Evolutionary conservation across 2,113 vertebrate species (phyloP).

Genomic region (Pterocles gutturalis): DNA sequence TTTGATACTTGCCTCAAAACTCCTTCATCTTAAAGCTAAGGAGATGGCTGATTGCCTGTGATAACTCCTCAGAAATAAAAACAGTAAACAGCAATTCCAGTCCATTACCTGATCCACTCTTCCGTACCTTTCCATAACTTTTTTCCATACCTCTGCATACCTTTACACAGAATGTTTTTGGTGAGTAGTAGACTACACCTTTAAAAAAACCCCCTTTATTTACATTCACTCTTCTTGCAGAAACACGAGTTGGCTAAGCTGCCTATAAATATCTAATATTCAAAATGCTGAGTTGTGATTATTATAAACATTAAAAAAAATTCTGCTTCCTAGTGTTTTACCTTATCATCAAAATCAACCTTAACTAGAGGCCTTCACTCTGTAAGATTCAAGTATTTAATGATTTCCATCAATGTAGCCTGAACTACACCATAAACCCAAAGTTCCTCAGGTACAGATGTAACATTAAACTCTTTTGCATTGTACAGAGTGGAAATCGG

Average conservation of each 20-base stretch:
- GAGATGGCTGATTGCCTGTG: slow-evolving; percentile 1
- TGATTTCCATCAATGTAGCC: neutral
- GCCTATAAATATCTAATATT: neutral
- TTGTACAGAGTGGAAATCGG: neutral
- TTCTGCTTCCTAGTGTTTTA: neutral
- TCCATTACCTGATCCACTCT: neutral
- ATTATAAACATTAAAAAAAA: neutral
- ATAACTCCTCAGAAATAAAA: neutral
- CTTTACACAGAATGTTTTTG: no score
- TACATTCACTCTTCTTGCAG: neutral
- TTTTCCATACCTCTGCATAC: neutral
- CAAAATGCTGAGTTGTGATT: neutral
- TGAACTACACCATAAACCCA: neutral
- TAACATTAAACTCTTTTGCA: neutral
- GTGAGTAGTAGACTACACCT: neutral
- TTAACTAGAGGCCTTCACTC: neutral
- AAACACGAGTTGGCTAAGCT: neutral
- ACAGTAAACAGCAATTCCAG: neutral
- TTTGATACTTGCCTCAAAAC: neutral
- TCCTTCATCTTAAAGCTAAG: neutral
- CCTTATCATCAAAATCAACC: neutral
- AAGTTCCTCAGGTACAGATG: neutral
- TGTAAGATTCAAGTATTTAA: neutral
- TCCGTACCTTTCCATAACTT: neutral
- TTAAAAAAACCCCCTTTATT: neutral